phyloP scores from a whole-genome alignment of 2,888 invertebrate species.

The Octodonta nipae region DNA sequence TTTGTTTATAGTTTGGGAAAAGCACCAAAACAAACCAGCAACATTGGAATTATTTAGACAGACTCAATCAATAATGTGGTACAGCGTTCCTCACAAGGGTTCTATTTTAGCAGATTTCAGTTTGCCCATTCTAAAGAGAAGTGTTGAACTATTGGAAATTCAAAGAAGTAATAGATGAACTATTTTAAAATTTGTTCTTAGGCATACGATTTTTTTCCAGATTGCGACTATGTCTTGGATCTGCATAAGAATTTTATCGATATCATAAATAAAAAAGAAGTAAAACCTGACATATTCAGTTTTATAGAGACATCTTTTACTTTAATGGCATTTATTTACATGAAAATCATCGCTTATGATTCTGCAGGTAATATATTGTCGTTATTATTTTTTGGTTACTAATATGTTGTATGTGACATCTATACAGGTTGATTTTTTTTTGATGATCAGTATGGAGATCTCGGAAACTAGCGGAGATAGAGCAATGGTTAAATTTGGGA shows the following conservation, averaged over 20 bases:
- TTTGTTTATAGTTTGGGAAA: slow-evolving; percentile 37
- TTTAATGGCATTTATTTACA: slow-evolving; percentile 57
- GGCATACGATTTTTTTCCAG: slow-evolving; percentile 35
- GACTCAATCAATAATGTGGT: slow-evolving; percentile 62
- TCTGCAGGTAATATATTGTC: slow-evolving; percentile 52
- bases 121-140: slow-evolving; percentile 59
- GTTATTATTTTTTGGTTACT: no score
- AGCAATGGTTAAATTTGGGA: no score
- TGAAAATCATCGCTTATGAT: slow-evolving; percentile 62
- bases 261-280: slow-evolving; percentile 39
- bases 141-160: slow-evolving; percentile 65
- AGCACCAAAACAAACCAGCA: slow-evolving; percentile 31
- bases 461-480: no score
- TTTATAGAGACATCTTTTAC: slow-evolving; percentile 69
- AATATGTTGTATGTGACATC: no score
- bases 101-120: slow-evolving; percentile 64
- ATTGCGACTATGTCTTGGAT: slow-evolving; percentile 52
- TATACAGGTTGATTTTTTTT: no score
- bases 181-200: not conserved
- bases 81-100: slow-evolving; percentile 77
- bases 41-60: slow-evolving; percentile 40
- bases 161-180: slow-evolving; percentile 48
- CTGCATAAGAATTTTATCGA: slow-evolving; percentile 51
- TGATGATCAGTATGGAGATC: no score
- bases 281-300: slow-evolving; percentile 51